These are phyloP conservation scores for Oncorhynchus gorbuscha DNA, from an alignment of 2,113 vertebrate species.

Conservation along the genomic window DNA sequence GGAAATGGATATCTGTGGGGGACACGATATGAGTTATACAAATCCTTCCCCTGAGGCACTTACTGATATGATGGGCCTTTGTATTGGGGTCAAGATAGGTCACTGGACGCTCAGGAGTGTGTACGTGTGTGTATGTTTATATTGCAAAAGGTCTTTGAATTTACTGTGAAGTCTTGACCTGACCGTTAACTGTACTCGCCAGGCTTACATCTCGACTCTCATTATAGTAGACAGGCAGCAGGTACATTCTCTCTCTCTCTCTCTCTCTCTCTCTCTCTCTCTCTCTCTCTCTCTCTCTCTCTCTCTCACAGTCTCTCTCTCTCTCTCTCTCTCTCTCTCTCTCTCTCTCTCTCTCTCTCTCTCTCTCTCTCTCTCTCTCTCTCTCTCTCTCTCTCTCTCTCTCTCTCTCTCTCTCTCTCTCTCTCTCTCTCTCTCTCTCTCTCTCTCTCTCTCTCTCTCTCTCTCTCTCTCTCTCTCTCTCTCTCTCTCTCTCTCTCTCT, in stretches of 20 bases:
- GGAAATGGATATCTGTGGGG: conserved; percentile 46
- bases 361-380: no score
- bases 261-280: no score
- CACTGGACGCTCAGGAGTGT: neutral
- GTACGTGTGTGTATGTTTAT: conserved; percentile 13
- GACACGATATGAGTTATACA: conserved; percentile 56
- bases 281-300: no score
- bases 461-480: no score
- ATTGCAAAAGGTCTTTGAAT: neutral
- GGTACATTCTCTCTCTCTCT: conserved; percentile 1
- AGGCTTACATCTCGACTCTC: conserved; percentile 31
- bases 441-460: no score
- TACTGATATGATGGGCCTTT: conserved; percentile 55
- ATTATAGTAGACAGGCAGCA: conserved; percentile 3
- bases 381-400: no score
- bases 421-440: no score
- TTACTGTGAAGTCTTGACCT: conserved; percentile 42
- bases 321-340: no score
- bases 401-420: no score
- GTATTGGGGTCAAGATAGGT: conserved; percentile 62
- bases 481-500: no score
- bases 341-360: no score
- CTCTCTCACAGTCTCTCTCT: no score
- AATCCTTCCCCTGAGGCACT: conserved; percentile 53
- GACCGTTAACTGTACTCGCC: neutral